Evolutionary conservation across 1,140 invertebrate species (phyloP).

Genomic region (Sipha flava): DNA sequence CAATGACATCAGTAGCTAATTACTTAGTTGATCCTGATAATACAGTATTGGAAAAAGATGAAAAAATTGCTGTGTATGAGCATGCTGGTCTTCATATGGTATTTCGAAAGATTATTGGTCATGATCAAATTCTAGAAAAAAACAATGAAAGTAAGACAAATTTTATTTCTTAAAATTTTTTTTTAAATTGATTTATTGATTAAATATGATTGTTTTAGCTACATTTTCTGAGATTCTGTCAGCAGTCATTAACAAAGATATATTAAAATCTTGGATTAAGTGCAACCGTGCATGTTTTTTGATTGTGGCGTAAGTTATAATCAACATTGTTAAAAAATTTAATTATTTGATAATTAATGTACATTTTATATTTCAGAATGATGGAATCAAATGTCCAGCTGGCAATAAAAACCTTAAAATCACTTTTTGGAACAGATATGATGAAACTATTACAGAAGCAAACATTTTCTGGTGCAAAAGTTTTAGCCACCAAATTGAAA

Average conservation of each 20-base stretch:
- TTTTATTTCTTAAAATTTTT: background rate
- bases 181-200: background rate
- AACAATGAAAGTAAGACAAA: slow-evolving; percentile 40
- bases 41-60: slow-evolving; percentile 42
- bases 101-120: slow-evolving; percentile 66
- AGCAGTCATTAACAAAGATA: background rate
- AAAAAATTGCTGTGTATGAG: slow-evolving; percentile 53
- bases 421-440: too few species aligned
- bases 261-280: slow-evolving; percentile 46
- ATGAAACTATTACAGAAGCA: background rate
- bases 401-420: too few species aligned
- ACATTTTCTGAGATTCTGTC: slow-evolving; percentile 18
- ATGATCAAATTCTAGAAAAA: slow-evolving; percentile 47
- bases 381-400: slow-evolving; percentile 1
- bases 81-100: slow-evolving; percentile 69
- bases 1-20: slow-evolving; percentile 46
- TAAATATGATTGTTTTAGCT: background rate
- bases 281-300: slow-evolving; percentile 56
- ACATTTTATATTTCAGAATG: background rate
- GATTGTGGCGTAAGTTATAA: slow-evolving; percentile 44
- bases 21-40: slow-evolving; percentile 46
- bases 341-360: background rate
- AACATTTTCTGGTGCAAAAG: background rate
- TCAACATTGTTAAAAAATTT: background rate
- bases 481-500: too few species aligned